Conservation (phyloP, 2,888 invertebrate species). For the Pteria penguin region DNA sequence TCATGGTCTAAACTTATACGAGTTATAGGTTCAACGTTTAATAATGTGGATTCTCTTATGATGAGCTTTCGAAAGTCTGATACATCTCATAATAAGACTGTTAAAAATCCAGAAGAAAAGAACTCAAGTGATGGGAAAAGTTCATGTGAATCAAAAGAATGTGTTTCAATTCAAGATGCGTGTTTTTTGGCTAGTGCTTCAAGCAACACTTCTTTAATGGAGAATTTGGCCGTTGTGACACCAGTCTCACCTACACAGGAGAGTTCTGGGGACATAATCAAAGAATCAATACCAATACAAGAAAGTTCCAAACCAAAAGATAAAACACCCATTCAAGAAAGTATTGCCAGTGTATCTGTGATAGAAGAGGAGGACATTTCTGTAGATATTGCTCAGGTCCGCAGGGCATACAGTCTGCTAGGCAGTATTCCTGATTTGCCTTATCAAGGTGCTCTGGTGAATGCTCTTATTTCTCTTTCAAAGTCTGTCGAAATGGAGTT, state of each 20-base stretch:
- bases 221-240: background rate
- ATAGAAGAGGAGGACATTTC: constrained; percentile 51
- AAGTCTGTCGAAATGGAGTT: constrained; percentile 88
- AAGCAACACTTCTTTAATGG: background rate
- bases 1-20: constrained; percentile 87
- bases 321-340: constrained; percentile 7
- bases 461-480: constrained; percentile 87
- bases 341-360: constrained; percentile 4
- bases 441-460: constrained; percentile 86
- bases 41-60: constrained; percentile 85
- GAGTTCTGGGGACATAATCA: background rate
- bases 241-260: background rate
- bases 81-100: constrained; percentile 69
- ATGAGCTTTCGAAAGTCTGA: constrained; percentile 85
- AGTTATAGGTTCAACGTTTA: constrained; percentile 89
- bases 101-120: constrained; percentile 86
- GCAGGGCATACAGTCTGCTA: constrained; percentile 85
- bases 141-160: constrained; percentile 83
- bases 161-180: constrained; percentile 83
- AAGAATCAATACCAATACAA: background rate
- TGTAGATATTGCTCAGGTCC: constrained; percentile 82
- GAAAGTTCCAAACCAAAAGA: background rate
- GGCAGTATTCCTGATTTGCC: constrained; percentile 80
- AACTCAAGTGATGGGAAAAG: constrained; percentile 91
- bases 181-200: constrained; percentile 37